Evolutionary conservation across 2,888 invertebrate species (phyloP), one percentile per base, ranked within the genome.

Genomic region (Danaus chrysippus): DNA sequence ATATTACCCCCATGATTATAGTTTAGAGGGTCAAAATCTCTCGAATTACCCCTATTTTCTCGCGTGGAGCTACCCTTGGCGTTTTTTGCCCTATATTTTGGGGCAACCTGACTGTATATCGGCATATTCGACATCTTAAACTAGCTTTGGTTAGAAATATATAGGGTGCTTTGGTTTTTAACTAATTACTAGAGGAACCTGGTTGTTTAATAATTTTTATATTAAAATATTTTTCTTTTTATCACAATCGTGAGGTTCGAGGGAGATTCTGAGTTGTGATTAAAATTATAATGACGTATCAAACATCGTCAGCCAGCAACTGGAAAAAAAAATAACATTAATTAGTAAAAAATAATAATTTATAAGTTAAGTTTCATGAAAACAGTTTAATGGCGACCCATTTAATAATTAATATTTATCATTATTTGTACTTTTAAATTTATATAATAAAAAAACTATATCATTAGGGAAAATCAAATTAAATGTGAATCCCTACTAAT

Each of bases 1-100:
- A 91, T 91, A 56, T 91, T 91, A 0, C 92, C 91, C 1, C 91
- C 90, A 71, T 87, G 85, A 85, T 95, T 75, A 87, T 93, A 74
- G 91, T 95, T 73, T 89, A 95, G 78, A 72, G 95, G 83, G 88
- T 94, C 90, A 74, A 95, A 79, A 86, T 95, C 75, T 65, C 93
- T 92, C 10, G 81, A 63, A 19, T 78, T 81, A 49, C 76, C 66
- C 59, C 76, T 70, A 59, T 67, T 8, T 43, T 76, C 75, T 19
- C 76, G 69, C 13, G 76, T 69, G 66, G 73, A 70, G 61, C 71
- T 65, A 42, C 70, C 72, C 76, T 86, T 75, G 46, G 78, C 64
- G 46, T 71, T 74, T 61, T 84, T 86, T 8, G 76, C 74, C 34
- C 80, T 71, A 56, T 84, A 86, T 70, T 91, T 91, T 3, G 91